Base-by-base conservation (phyloP, 2,888 invertebrate species). In the Pristionchus fissidentatus region DNA sequence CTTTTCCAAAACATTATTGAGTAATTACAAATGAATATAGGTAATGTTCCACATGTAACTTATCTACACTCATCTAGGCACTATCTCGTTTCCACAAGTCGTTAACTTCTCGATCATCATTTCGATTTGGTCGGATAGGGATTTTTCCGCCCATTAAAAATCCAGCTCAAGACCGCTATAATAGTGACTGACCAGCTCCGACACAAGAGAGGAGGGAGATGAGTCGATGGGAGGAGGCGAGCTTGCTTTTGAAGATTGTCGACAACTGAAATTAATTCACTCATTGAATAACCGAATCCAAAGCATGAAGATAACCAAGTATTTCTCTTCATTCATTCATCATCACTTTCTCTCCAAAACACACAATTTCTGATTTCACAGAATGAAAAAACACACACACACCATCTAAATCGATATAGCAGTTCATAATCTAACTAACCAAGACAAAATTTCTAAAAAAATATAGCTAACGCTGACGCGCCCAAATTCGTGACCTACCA, bases 221-320 rank as follows among this genome's bases (percentile, higher is more conserved):
- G 26, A 89, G 73, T 62, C 86, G 87, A 41, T 49, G 73, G 46
- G 70, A 73, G 15, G 70, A 52, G 52, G 94, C 35, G 32, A 83
- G 70, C 1, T 3, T 8, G 13, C 55, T 46, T 29, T 57, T 66
- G 70, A 83, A 73, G 38, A 83, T 83, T n/a, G 83, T 52, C 19
- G 83, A 73, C 26, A 73, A 41, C 83, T 83, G 49, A 43, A 35
- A 46, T 57, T 22, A 29, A 46, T 15, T 49, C 10, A 73, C 10
- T 0, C 41, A 78, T 41, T 49, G 1, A 4, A n/a, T 62, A 13
- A 62, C 13, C 62, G 62, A 62, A 62, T 10, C 15, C 94, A 90
- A 93, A 94, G 88, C 94, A 94, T 85, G 93, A 94, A 41, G 94
- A 83, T 52, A 89, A 49, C 49, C 49, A 10, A 10, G 49, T 26